Base-by-base conservation (phyloP, 2,113 vertebrate genomes). In the Gnathonemus longibarbis region DNA sequence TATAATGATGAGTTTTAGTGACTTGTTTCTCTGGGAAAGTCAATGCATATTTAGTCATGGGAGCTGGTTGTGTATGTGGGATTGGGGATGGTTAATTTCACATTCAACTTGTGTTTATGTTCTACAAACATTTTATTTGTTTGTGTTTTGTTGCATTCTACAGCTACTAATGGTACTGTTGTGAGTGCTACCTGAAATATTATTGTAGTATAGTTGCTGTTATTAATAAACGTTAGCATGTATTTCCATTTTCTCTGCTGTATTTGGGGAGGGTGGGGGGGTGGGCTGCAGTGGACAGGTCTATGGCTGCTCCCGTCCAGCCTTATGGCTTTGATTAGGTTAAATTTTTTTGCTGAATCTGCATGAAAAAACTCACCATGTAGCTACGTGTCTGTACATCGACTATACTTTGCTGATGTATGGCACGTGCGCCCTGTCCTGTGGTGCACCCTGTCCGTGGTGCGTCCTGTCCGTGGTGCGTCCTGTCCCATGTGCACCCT, bases 11-110 rank as follows among this genome's bases (percentile, higher is more conserved):
- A n/a, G 15, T 42, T 58, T 46, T 39, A 66, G 56, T 46, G 83
- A 84, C 45, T 45, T 48, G 45, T 45, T 48, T 48, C 83, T 48
- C 83, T 48, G 42, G 83, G 45, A 48, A 84, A 84, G 39, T 48
- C 83, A 84, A 48, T 45, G 83, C 19, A 48, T 48, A 84, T 84
- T 84, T 84, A 84, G 45, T 46, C 83, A 48, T 84, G 83, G 83
- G 83, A 48, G 39, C 83, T 48, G 45, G 10, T 70, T 11, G 62
- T 70, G 62, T 70, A 31, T 70, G 62, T 31, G 62, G 62, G 62
- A 70, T 70, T 27, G 39, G 83, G 45, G 17, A 84, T 46, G 39
- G 42, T 48, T 13, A n/a, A 84, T 46, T 80, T 80, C 0, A 0
- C 74, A 42, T 80, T 80, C 74, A 6, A 13, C 74, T 80, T 48